Percentiles rank a stretch among this genome's conserved stretches.
phyloP scores from a whole-genome alignment of 1,140 invertebrate genomes.

The Tetramorium simillimum region DNA sequence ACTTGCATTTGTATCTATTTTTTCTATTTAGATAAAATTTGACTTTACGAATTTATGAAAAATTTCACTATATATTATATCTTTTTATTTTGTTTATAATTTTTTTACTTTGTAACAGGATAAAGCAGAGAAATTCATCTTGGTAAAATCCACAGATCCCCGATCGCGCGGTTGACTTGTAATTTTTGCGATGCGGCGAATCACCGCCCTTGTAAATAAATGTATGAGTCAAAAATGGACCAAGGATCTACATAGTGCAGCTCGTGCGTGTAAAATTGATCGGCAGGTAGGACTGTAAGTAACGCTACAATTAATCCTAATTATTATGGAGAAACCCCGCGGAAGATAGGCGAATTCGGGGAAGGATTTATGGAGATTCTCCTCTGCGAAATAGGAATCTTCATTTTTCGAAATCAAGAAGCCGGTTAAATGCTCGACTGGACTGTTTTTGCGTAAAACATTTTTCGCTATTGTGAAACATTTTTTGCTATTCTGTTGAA shows the following conservation, averaged over 20 bases:
- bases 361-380: background rate
- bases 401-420: conserved; percentile 22
- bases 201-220: conserved; percentile 78
- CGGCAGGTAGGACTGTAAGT: conserved; percentile 71
- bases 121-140: background rate
- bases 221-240: conserved; percentile 81
- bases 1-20: background rate
- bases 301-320: conserved; percentile 77
- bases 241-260: conserved; percentile 79
- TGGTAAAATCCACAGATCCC: background rate
- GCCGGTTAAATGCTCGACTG: background rate
- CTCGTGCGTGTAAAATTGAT: conserved; percentile 74
- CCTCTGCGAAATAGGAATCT: conserved; percentile 25
- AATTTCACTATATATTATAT: background rate
- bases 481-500: background rate
- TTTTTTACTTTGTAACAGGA: background rate
- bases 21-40: background rate
- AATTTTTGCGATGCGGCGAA: conserved; percentile 51
- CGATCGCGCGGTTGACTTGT: conserved; percentile 59
- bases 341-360: conserved; percentile 30
- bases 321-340: conserved; percentile 58
- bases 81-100: conserved; percentile 11
- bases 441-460: background rate
- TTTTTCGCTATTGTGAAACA: background rate
- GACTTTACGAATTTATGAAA: background rate